Evolutionary conservation across 2,113 vertebrate species (phyloP).

Genomic region (Morone chrysops): DNA sequence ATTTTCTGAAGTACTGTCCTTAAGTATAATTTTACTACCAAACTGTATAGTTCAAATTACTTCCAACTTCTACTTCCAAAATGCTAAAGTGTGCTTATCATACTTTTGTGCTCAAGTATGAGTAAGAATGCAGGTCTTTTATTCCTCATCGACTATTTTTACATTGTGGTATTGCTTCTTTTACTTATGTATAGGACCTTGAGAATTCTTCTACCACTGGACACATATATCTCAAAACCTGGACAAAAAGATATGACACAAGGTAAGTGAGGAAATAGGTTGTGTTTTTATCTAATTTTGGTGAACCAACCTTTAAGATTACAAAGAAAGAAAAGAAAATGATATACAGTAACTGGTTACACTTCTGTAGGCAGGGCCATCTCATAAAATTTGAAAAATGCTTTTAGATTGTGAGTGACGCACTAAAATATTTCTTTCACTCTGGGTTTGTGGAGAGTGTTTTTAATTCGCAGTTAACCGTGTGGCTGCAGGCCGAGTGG

Average conservation of each 20-base stretch:
- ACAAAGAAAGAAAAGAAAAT: slow-evolving; percentile 6
- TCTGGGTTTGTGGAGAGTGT: slow-evolving; percentile 68
- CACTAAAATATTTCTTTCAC: slow-evolving; percentile 65
- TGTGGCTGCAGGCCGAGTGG: slow-evolving; percentile 71
- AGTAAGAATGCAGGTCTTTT: not conserved
- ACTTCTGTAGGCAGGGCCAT: slow-evolving; percentile 27
- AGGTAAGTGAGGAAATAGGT: not conserved
- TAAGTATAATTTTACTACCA: not conserved
- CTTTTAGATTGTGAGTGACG: slow-evolving; percentile 63
- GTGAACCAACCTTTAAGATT: slow-evolving; percentile 2
- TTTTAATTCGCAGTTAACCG: slow-evolving; percentile 74
- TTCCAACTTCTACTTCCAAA: not conserved
- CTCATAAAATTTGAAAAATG: slow-evolving; percentile 64
- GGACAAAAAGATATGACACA: not conserved
- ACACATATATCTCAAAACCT: not conserved
- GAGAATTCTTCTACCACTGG: not conserved
- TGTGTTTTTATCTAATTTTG: not conserved
- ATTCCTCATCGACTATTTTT: not conserved
- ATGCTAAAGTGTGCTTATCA: not conserved
- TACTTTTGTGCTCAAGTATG: not conserved
- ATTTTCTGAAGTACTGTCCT: not conserved
- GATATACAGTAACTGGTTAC: not conserved
- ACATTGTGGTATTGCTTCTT: not conserved
- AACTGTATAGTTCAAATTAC: not conserved
- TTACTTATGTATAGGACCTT: not conserved